A percentile compares a stretch with the other conserved stretches of the same genome.
Evolutionary conservation across 1,140 invertebrate species (phyloP).

Genomic region (Eurosta solidaginis): DNA sequence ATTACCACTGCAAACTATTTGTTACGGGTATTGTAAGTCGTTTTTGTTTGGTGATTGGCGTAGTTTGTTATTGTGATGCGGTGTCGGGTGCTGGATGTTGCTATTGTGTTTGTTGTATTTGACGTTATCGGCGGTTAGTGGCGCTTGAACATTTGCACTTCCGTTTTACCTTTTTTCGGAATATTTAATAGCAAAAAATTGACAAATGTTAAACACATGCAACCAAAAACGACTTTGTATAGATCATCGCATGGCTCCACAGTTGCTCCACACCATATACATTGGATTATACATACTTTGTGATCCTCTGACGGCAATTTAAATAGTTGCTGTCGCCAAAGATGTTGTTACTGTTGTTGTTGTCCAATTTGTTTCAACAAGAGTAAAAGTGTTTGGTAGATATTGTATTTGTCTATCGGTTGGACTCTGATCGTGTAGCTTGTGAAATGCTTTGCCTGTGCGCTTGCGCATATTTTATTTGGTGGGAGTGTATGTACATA

Average conservation of each 20-base stretch:
- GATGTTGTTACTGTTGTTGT: conserved; percentile 33
- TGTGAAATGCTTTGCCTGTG: conserved; percentile 8
- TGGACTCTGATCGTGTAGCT: background rate
- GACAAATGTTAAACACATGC: background rate
- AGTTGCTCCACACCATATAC: background rate
- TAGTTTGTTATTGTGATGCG: background rate
- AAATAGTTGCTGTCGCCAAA: conserved; percentile 32
- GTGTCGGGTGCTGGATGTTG: background rate
- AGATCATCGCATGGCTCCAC: background rate
- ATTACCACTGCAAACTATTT: background rate
- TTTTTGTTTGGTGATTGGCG: background rate
- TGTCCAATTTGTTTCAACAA: conserved; percentile 30
- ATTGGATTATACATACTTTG: background rate
- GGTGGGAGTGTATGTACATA: background rate
- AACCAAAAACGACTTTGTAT: background rate
- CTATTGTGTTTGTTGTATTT: background rate
- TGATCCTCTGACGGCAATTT: conserved; percentile 4
- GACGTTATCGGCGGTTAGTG: conserved; percentile 3
- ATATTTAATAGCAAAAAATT: background rate
- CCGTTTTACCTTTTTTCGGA: conserved; percentile 11
- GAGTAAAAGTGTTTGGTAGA: conserved; percentile 37
- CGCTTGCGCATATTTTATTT: conserved; percentile 5
- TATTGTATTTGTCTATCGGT: background rate
- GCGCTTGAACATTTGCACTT: conserved; percentile 14
- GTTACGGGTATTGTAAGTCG: background rate